Base-by-base conservation (phyloP, 64 coral and sea anemone genomes). In the Pocillopora damicornis region DNA sequence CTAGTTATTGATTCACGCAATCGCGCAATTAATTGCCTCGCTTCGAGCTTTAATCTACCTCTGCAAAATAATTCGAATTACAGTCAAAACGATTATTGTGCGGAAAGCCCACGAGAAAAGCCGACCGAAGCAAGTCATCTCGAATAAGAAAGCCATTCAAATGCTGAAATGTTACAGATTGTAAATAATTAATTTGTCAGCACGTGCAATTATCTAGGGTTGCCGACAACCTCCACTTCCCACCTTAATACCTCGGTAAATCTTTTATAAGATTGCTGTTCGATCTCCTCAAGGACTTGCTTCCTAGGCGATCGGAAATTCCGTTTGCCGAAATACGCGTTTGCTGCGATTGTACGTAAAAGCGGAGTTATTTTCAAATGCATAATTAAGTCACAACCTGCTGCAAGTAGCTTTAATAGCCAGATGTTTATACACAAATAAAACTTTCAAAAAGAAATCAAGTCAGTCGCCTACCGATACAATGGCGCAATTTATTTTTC, bases 161-260 rank as follows among this genome's bases (percentile, higher is more conserved):
- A 88, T 90, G 77, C 94, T 81, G 83, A 75, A 78, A 77, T 80
- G 87, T 89, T 91, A 77, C 69, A 93, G 23, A 59, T 76, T 77
- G 88, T 93, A 80, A 93, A 93, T 93, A 89, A 93, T 93, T 93
- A 85, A 93, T 89, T 88, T 89, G 86, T 76, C 91, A 76, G 91
- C 91, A 93, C 91, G 91, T 93, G 91, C 87, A 93, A 89, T 89
- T 78, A 93, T 93, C 65, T 37, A 18, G 36, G 67, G 58, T 88
- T 88, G 17, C 67, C 60, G 85, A 60, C 84, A 80, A 37, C 42
- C 3, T 37, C 11, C 26, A 45, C 72, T 73, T 65, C 12, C 37
- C 69, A 36, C 63, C n/a, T 15, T 5, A 67, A 66, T 13, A 66
- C 30, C 37, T 68, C 81, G 65, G 65, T 20, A 73, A 85, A 73